phyloP scores from a whole-genome alignment of 2,888 invertebrate genomes.

The Rhaphigaster nebulosa region DNA sequence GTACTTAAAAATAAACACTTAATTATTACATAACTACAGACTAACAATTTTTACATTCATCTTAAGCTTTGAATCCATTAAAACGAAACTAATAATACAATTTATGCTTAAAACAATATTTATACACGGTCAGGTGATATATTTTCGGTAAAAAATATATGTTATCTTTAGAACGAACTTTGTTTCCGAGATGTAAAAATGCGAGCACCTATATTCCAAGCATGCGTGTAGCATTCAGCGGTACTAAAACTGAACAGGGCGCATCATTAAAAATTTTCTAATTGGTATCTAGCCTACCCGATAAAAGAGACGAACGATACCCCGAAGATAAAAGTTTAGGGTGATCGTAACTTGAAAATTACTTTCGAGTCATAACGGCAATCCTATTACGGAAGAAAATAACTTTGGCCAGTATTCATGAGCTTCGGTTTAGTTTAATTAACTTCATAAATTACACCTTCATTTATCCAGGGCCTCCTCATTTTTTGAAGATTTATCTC shows the following conservation, averaged over 20 bases:
- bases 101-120: too few relatives aligned
- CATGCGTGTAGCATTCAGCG: too few relatives aligned
- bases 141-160: too few relatives aligned
- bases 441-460: constrained; percentile 44
- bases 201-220: too few relatives aligned
- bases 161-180: too few relatives aligned
- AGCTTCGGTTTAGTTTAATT: constrained; percentile 32
- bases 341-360: constrained; percentile 32
- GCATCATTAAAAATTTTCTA: not conserved
- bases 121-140: too few relatives aligned
- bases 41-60: too few relatives aligned
- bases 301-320: not conserved
- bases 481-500: constrained; percentile 21
- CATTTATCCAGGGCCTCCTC: not conserved
- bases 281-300: not conserved
- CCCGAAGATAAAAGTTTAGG: constrained; percentile 32
- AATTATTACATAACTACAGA: too few relatives aligned
- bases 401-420: constrained; percentile 37
- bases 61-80: too few relatives aligned
- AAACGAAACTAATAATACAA: too few relatives aligned
- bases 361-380: constrained; percentile 3
- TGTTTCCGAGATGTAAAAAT: too few relatives aligned
- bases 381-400: constrained; percentile 38
- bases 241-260: not conserved
- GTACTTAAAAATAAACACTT: too few relatives aligned